Evolutionary conservation across 1,140 invertebrate species (phyloP).

Genomic region (Apolygus lucorum): DNA sequence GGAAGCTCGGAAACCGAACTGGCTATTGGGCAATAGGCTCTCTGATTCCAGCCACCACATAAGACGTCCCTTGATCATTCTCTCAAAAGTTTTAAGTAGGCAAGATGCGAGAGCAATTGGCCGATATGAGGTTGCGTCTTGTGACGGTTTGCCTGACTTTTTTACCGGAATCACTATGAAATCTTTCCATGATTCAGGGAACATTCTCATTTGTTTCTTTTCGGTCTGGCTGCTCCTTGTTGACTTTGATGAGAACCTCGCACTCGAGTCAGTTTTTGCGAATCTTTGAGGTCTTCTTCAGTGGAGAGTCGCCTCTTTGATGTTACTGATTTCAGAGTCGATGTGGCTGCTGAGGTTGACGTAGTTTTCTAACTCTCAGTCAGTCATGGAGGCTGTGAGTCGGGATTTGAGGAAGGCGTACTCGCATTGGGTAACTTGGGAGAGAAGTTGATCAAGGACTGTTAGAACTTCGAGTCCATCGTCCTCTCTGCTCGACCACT

Average conservation of each 20-base stretch:
- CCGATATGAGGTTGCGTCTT: too few relatives aligned
- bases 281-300: constrained; percentile 57
- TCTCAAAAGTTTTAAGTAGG: too few relatives aligned
- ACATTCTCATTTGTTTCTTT: constrained; percentile 68
- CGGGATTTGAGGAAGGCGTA: constrained; percentile 78
- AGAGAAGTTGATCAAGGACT: constrained; percentile 67
- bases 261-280: constrained; percentile 87
- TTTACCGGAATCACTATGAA: too few relatives aligned
- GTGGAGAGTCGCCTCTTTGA: constrained; percentile 59
- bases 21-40: too few relatives aligned
- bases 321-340: constrained; percentile 61
- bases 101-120: too few relatives aligned
- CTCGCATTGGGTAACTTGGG: constrained; percentile 77
- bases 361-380: constrained; percentile 76
- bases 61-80: too few relatives aligned
- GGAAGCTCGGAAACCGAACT: too few relatives aligned
- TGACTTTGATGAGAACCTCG: constrained; percentile 82
- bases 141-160: too few relatives aligned
- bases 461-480: constrained; percentile 52
- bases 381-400: constrained; percentile 68
- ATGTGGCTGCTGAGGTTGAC: constrained; percentile 66
- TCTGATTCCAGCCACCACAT: too few relatives aligned
- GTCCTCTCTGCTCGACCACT: constrained; percentile 74
- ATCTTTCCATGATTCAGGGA: too few relatives aligned
- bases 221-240: constrained; percentile 80